A percentile compares a stretch with the other conserved stretches of the same genome.
Conservation (phyloP, 1,140 invertebrate species). For the Delia radicum region DNA sequence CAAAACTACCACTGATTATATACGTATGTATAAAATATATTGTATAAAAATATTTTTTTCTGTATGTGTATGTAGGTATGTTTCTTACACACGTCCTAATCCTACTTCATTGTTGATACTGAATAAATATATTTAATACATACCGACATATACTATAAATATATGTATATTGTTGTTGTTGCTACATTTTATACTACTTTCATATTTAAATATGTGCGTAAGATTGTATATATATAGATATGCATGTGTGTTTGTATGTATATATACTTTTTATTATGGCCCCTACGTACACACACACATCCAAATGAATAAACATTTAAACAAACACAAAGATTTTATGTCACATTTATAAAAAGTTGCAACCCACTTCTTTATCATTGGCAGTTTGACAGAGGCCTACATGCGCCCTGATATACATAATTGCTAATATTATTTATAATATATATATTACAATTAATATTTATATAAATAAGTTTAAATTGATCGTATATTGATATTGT, state of each 20-base stretch:
- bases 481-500: too few species aligned
- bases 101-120: not conserved
- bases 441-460: not conserved
- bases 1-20: not conserved
- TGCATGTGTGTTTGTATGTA: not conserved
- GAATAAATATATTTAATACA: not conserved
- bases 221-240: not conserved
- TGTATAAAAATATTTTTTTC: too few species aligned
- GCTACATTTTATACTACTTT: not conserved
- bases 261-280: not conserved
- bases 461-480: not conserved
- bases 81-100: not conserved
- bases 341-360: slow-evolving; percentile 14
- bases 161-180: too few species aligned
- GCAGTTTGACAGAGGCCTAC: not conserved
- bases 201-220: not conserved
- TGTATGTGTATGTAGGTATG: too few species aligned
- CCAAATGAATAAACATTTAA: not conserved
- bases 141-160: too few species aligned
- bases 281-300: not conserved
- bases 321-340: not conserved
- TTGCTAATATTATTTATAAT: not conserved
- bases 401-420: not conserved
- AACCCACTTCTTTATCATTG: slow-evolving; percentile 13
- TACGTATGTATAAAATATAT: not conserved